phyloP scores from a whole-genome alignment of 2,888 invertebrate species.

The Acanthopleura granulata region DNA sequence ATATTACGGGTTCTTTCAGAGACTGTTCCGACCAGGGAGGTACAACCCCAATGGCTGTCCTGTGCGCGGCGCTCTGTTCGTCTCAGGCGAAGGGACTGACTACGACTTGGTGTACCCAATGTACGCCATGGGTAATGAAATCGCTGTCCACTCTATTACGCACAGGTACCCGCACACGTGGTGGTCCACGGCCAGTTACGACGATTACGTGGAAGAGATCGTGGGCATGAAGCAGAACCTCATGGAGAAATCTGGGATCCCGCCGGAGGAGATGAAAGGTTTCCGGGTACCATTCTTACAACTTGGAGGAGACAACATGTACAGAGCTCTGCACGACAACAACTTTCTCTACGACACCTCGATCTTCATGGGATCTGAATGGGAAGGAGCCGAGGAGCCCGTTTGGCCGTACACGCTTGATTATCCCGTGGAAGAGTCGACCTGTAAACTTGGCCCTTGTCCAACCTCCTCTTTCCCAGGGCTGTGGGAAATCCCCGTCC shows the following conservation, averaged over 20 bases:
- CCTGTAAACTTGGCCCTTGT: constrained; percentile 39
- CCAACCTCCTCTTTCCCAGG: constrained; percentile 69
- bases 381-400: constrained; percentile 86
- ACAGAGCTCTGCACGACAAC: constrained; percentile 94
- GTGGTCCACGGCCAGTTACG: constrained; percentile 88
- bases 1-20: constrained; percentile 35
- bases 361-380: constrained; percentile 86
- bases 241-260: constrained; percentile 83
- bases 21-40: constrained; percentile 35
- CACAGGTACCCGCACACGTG: constrained; percentile 70
- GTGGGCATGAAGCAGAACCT: constrained; percentile 89
- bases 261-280: constrained; percentile 85
- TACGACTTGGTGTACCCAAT: constrained; percentile 98
- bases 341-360: constrained; percentile 94
- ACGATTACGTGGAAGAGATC: constrained; percentile 94
- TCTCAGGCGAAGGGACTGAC: constrained; percentile 99
- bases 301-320: constrained; percentile 90
- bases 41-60: constrained; percentile 77
- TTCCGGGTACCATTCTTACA: constrained; percentile 91
- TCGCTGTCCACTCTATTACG: constrained; percentile 93
- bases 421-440: constrained; percentile 65
- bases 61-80: constrained; percentile 91
- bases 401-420: constrained; percentile 96
- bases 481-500: constrained; percentile 78
- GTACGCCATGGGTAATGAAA: constrained; percentile 94